Evolutionary conservation across 1,140 invertebrate genomes (phyloP), one percentile per base, ranked within the genome.

Genomic region (Popillia japonica): DNA sequence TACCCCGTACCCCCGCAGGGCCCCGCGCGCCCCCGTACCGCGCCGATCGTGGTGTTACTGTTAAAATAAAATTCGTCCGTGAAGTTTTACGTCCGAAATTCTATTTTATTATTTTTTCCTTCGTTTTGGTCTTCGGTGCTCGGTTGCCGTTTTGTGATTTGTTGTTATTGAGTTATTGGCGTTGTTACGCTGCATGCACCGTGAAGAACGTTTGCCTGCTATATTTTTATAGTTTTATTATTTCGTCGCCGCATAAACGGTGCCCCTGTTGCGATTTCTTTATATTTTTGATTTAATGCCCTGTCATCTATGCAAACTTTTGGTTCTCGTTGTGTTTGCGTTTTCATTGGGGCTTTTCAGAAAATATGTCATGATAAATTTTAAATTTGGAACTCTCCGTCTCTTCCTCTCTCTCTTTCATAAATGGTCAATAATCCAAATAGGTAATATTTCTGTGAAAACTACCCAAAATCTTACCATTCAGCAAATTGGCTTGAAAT

Each of bases 11-110:
- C 6, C 61, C 22, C 61, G 61, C 20, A 7, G 2, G 4, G 0
- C 44, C 10, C 44, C 59, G 6, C 59, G 6, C 59, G 2, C 59
- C 59, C 20, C 22, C 61, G 11, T 22, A 22, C 61, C 22, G 59
- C 27, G 59, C 20, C 11, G 20, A 68, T 17, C 48, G 48, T 55
- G 61, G 11, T 27, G 61, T 68, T 68, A 20, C 22, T 34, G 61
- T 68, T 68, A 68, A 64, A 68, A 68, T 68, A 68, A 68, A 68
- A 68, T 68, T 68, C 61, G 61, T 68, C 61, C 61, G 61, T 68
- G 61, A 68, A 68, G 61, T 68, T 68, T 68, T 68, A 68, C 22
- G 61, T 68, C 61, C 61, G 61, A 68, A 68, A 68, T 68, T 68
- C 61, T 68, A 68, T 68, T 68, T 68, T 68, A 68, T 68, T 68